Base-by-base conservation (phyloP, 2,113 vertebrate genomes). In the Puffinus mauretanicus region DNA sequence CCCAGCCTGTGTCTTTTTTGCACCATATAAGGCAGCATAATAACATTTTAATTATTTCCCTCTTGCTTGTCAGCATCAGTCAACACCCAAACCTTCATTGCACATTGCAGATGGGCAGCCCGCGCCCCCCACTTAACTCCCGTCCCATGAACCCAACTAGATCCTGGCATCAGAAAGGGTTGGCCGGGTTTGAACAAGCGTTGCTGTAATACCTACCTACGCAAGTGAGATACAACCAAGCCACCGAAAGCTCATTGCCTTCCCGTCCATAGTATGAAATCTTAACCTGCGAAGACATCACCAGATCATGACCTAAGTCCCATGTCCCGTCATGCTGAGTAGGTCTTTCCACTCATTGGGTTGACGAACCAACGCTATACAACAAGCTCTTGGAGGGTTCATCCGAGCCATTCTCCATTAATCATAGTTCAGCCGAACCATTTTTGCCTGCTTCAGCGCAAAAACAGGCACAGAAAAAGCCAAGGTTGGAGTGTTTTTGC, bases 221-320 rank as follows among this genome's bases (percentile, higher is more conserved):
- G 0, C 97, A 96, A 0, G 98, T 98, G 79, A 98, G 96, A 32
- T 97, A 98, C 57, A 98, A 93, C 94, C 96, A 66, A 2, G 98
- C 95, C 77, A 97, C 98, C 2, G 98, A 85, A 13, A 92, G 94
- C 3, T 64, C 46, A 0, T 10, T 60, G 18, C 70, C 96, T 12
- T 71, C 84, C 2, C 7, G 32, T 72, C 96, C 92, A 0, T 98
- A 98, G 91, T 98, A 98, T 1, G 94, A 97, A 30, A 98, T 96
- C 62, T 93, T 97, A 34, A 98, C 98, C 98, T 98, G 96, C 1
- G 8, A 36, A 42, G 85, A 96, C 19, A 88, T 4, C 26, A 58
- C 42, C 15, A n/a, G 16, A 29, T 32, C 22, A 6, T 21, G 13
- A 51, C 29, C 34, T 55, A 32, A 19, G 40, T 44, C 34, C 25